A percentile compares a stretch with the other conserved stretches of the same genome.
These are phyloP conservation scores for Melanerpes aurifrons DNA, from an alignment of 2,113 vertebrate species.

Conservation along the genomic window DNA sequence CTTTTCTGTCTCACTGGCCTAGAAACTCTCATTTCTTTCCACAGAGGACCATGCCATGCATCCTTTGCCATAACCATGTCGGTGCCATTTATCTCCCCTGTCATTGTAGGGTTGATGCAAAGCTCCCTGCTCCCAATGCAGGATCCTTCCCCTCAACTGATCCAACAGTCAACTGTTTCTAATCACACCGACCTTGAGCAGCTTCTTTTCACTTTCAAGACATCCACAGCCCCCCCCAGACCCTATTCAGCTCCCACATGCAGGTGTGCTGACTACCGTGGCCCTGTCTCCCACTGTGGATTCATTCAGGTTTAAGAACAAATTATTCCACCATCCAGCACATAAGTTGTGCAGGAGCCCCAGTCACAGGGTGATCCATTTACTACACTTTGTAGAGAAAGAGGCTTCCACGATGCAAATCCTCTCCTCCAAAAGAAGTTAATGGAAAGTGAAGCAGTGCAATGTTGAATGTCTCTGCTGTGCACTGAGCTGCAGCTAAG, in stretches of 20 bases:
- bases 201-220: not conserved
- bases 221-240: no score
- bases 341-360: not conserved
- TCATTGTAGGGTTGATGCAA: not conserved
- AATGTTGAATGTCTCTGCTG: not conserved
- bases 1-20: not conserved
- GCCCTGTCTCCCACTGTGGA: not conserved
- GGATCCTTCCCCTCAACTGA: not conserved
- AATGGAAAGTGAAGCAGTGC: not conserved
- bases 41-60: not conserved
- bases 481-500: not conserved
- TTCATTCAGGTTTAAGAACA: rapidly evolving
- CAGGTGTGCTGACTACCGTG: rapidly evolving
- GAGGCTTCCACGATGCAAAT: not conserved
- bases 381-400: not conserved
- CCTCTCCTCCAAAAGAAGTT: not conserved
- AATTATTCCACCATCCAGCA: not conserved
- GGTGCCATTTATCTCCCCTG: not conserved
- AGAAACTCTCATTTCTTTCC: not conserved
- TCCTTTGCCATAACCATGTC: rapidly evolving
- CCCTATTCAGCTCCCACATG: not conserved
- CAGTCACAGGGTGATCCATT: not conserved
- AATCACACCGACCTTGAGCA: not conserved
- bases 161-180: not conserved
- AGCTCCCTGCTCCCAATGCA: rapidly evolving